Evolutionary conservation across 2,113 vertebrate genomes (phyloP).

Genomic region (Todiramphus saurophagus): DNA sequence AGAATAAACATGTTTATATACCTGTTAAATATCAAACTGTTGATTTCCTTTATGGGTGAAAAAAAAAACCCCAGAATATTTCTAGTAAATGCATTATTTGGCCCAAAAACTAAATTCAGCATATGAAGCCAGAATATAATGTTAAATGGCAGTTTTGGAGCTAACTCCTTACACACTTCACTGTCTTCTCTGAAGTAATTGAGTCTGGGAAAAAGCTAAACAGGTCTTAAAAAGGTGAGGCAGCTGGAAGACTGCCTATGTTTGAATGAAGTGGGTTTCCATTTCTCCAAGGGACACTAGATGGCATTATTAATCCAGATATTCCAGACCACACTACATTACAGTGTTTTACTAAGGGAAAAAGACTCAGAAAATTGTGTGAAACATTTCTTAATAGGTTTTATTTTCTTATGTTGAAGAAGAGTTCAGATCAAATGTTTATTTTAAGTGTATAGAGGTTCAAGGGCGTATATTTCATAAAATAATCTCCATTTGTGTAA

Average conservation of each 20-base stretch:
- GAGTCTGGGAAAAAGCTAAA: neutral
- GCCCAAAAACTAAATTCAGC: neutral
- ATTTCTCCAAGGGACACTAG: conserved; percentile 52
- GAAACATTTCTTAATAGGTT: neutral
- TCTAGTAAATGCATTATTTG: neutral
- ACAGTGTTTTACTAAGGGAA: neutral
- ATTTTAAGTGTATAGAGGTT: neutral
- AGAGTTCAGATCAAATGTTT: neutral
- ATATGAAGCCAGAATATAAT: neutral
- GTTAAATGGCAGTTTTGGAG: neutral
- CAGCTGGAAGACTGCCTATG: neutral
- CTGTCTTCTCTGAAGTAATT: neutral
- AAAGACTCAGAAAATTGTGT: neutral
- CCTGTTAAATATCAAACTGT: neutral
- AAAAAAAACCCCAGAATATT: neutral
- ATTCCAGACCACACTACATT: neutral
- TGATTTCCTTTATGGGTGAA: neutral
- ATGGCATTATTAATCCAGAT: conserved; percentile 71
- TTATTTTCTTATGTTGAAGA: neutral
- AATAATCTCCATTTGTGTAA: neutral
- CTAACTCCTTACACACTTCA: neutral
- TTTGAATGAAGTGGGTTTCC: neutral
- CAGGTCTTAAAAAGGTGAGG: neutral
- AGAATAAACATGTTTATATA: neutral
- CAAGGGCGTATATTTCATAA: neutral